phyloP scores from a whole-genome alignment of 2,888 invertebrate genomes.

The Bedellia somnulentella region DNA sequence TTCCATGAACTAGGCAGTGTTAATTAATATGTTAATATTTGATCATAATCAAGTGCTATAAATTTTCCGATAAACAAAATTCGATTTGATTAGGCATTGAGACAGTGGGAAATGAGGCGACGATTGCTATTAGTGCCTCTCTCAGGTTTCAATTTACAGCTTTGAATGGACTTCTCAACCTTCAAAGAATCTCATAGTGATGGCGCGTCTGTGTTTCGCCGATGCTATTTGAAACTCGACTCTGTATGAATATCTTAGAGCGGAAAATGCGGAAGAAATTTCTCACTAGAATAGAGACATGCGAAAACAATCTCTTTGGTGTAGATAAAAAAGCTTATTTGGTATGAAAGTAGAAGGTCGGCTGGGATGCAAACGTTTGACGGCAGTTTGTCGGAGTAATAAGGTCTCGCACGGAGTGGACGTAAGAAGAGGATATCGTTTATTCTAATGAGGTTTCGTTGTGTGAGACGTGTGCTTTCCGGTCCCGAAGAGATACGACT shows the following conservation, averaged over 20 bases:
- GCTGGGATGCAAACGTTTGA: conserved; percentile 38
- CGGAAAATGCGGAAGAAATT: conserved; percentile 12
- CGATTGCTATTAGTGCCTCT: conserved; percentile 36
- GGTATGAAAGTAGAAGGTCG: no score
- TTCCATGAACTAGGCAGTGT: no score
- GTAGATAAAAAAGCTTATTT: neutral
- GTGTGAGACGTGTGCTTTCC: conserved; percentile 24
- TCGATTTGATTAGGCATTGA: no score
- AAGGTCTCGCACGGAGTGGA: conserved; percentile 55
- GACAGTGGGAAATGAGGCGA: no score
- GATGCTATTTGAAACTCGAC: conserved; percentile 22
- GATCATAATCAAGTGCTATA: no score
- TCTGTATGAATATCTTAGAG: conserved; percentile 21
- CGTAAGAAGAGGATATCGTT: conserved; percentile 60
- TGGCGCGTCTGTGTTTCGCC: conserved; percentile 31
- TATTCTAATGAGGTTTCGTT: conserved; percentile 57
- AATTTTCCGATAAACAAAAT: no score
- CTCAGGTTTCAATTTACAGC: conserved; percentile 48
- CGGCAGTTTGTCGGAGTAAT: conserved; percentile 58
- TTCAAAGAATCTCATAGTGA: conserved; percentile 31
- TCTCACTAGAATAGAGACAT: neutral
- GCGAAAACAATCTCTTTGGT: neutral
- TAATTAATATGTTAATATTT: no score
- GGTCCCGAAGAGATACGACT: conserved; percentile 7
- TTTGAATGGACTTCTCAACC: conserved; percentile 43